These are phyloP conservation scores for Drosophila dives DNA, from an alignment of 2,888 invertebrate genomes.

Conservation along the genomic window DNA sequence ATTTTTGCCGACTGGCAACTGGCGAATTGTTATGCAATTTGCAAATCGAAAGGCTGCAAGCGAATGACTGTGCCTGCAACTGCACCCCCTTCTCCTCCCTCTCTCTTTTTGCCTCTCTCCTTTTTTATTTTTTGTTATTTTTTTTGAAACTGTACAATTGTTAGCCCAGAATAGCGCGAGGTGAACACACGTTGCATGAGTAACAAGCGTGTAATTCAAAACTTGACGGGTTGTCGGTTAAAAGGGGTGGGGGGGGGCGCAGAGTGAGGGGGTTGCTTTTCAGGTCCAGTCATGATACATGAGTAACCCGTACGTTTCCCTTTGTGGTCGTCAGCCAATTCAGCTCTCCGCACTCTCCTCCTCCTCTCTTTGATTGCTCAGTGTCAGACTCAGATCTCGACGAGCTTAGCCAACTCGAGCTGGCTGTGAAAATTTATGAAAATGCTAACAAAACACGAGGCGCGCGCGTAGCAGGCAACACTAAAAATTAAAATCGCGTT, in stretches of 20 bases:
- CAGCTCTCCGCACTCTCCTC: background rate
- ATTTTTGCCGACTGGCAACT: constrained; percentile 32
- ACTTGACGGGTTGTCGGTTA: background rate
- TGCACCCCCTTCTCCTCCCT: background rate
- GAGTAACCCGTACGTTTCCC: constrained; percentile 42
- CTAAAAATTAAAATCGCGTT: constrained; percentile 67
- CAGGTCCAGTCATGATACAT: constrained; percentile 38
- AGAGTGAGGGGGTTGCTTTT: background rate
- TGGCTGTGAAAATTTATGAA: constrained; percentile 57
- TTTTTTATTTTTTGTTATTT: background rate
- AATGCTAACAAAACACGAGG: constrained; percentile 59
- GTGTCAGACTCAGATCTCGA: constrained; percentile 36
- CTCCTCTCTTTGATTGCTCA: background rate
- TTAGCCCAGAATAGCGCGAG: constrained; percentile 44
- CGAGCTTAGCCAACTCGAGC: constrained; percentile 3
- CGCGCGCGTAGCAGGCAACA: background rate
- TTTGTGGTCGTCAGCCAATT: constrained; percentile 33
- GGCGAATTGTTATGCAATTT: constrained; percentile 72
- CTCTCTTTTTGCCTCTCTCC: background rate
- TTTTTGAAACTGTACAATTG: constrained; percentile 42
- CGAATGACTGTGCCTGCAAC: constrained; percentile 28
- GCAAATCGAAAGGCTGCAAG: constrained; percentile 63
- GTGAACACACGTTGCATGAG: constrained; percentile 65
- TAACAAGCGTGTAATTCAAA: constrained; percentile 74
- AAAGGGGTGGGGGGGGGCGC: too few relatives aligned